A percentile compares a stretch with the other conserved stretches of the same genome.
phyloP scores from a whole-genome alignment of 2,113 vertebrate genomes.

The Rhea pennata region DNA sequence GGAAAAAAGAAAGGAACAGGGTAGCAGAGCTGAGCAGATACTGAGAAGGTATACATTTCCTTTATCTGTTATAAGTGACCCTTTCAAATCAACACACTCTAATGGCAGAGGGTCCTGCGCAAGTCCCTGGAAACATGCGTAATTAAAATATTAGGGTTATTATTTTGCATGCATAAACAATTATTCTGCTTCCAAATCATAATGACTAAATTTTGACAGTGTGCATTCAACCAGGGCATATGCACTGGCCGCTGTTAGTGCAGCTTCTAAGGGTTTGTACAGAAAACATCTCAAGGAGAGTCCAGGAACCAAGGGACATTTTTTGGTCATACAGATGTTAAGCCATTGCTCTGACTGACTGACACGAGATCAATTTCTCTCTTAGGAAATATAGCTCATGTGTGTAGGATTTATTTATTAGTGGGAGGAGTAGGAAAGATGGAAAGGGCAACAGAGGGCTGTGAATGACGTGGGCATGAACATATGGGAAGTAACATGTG shows the following conservation, averaged over 20 bases:
- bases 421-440: background rate
- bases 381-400: background rate
- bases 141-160: background rate
- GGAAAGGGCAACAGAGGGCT: background rate
- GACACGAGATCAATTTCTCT: background rate
- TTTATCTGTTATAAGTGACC: background rate
- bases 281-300: background rate
- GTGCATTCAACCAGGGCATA: background rate
- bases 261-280: background rate
- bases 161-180: background rate
- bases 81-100: background rate
- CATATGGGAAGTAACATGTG: background rate
- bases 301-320: background rate
- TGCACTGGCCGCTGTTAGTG: accelerated
- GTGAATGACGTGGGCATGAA: background rate
- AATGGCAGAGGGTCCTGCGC: background rate
- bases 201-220: background rate
- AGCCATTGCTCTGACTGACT: background rate
- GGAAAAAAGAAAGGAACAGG: background rate
- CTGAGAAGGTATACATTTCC: background rate
- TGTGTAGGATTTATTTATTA: background rate
- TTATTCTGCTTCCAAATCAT: background rate
- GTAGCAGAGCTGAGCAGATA: background rate
- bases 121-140: background rate
- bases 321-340: background rate